Percentiles rank a stretch among this genome's conserved stretches.
phyloP scores from a whole-genome alignment of 2,888 invertebrate species.

The Eupithecia subfuscata region DNA sequence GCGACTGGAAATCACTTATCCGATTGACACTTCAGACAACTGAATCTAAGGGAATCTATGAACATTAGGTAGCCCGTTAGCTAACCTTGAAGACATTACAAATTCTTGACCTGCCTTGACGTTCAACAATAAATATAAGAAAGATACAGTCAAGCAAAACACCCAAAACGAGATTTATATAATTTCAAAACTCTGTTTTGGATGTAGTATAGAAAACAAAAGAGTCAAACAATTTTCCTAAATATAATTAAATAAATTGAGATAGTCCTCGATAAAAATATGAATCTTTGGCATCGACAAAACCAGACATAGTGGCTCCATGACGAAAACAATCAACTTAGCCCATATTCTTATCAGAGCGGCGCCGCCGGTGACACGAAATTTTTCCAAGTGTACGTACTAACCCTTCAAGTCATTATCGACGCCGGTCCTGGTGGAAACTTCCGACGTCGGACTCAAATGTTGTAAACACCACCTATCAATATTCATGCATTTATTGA shows the following conservation, averaged over 20 bases:
- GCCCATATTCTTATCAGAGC: not conserved
- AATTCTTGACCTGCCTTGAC: not conserved
- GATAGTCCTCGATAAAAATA: not conserved
- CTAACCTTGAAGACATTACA: not conserved
- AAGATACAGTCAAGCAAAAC: not conserved
- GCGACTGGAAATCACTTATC: not conserved
- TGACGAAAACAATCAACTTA: not conserved
- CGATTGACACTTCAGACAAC: not conserved
- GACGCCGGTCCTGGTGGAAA: constrained; percentile 7
- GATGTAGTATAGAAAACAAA: not conserved
- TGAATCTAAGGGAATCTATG: not conserved
- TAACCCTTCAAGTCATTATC: not conserved
- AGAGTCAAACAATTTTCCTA: not conserved
- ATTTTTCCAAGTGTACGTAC: not conserved
- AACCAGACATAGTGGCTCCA: constrained; percentile 3
- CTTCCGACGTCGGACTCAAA: not conserved
- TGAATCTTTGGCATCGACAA: not conserved
- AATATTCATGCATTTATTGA: constrained; percentile 10
- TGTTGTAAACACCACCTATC: constrained; percentile 11
- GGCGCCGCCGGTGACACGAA: not conserved
- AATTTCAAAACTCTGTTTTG: not conserved
- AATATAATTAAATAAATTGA: not conserved
- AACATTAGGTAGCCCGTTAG: not conserved
- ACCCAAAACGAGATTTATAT: not conserved
- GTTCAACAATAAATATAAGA: not conserved